These are phyloP conservation scores for Oryctolagus cuniculus DNA, from an alignment of 2,113 vertebrate species.

Conservation along the genomic window mOryCun1.1 NC_091440.1:89444501-89445000, in stretches of 20 bases:
- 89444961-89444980: slow-evolving; percentile 14
- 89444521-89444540: no score
- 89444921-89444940: slow-evolving; percentile 48
- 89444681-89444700: background rate
- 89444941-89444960: slow-evolving; percentile 49
- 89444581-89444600: no score
- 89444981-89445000: background rate
- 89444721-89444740: background rate
- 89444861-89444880: background rate
- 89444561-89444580: no score
- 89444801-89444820: slow-evolving; percentile 45
- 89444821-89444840: background rate
- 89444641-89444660: no score
- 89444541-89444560: no score
- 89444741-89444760: background rate
- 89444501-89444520: no score
- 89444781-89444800: slow-evolving; percentile 32
- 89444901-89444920: slow-evolving; percentile 1
- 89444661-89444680: no score
- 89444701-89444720: background rate
- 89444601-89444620: no score
- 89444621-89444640: no score
- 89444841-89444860: background rate
- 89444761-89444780: background rate
- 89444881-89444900: slow-evolving; percentile 3